phyloP scores from a whole-genome alignment of 2,113 vertebrate species.

The Ivindomyrus marchei region DNA sequence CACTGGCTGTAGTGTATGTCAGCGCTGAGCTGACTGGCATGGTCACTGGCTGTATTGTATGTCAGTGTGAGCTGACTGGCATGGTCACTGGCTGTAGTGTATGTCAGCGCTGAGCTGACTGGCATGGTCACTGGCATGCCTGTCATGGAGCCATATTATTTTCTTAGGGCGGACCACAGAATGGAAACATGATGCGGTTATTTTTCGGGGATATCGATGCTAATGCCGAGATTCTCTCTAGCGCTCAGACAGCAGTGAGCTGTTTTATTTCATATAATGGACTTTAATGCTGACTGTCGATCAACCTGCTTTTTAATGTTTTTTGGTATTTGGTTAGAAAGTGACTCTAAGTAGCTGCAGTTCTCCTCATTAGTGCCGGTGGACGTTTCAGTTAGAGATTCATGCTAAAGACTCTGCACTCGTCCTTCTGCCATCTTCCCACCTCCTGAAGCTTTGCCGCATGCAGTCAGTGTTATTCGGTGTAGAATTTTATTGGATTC shows the following conservation, averaged over 20 bases:
- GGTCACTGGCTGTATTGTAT: too few relatives aligned
- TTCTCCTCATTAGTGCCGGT: not conserved
- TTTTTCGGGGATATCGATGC: not conserved
- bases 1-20: too few relatives aligned
- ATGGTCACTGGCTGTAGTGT: not conserved
- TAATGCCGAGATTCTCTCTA: not conserved
- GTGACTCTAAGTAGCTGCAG: not conserved
- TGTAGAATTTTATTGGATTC: not conserved
- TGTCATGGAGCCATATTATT: not conserved
- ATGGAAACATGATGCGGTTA: not conserved
- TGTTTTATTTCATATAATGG: not conserved
- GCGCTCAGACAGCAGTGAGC: not conserved
- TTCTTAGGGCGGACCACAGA: not conserved
- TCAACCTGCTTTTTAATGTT: not conserved
- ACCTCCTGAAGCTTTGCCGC: not conserved
- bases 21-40: too few relatives aligned
- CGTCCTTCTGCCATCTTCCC: not conserved
- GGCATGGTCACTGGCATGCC: not conserved
- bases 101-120: not conserved
- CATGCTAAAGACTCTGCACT: not conserved
- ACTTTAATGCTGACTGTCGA: not conserved
- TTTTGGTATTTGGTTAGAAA: not conserved
- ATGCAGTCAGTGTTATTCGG: not conserved
- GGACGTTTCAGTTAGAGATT: not conserved
- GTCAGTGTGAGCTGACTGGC: too few relatives aligned